phyloP scores from a whole-genome alignment of 2,888 invertebrate genomes.

The Crioceris asparagi region DNA sequence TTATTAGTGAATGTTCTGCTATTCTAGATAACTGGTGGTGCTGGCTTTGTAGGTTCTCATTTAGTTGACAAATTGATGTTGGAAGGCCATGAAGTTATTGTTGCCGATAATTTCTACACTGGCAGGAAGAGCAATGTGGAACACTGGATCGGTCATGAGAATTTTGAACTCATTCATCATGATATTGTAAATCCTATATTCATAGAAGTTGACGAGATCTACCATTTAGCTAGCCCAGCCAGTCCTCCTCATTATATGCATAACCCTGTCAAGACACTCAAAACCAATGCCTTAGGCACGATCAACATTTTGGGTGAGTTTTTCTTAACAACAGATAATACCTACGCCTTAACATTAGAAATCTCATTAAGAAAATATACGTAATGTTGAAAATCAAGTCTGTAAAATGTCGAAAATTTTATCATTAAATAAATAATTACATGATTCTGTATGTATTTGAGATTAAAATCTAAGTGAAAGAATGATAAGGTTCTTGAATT shows the following conservation, averaged over 20 bases:
- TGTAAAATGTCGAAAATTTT: too few relatives aligned
- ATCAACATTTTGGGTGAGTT: conserved; percentile 77
- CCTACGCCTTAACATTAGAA: too few relatives aligned
- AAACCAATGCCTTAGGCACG: conserved; percentile 95
- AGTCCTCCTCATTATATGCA: conserved; percentile 99
- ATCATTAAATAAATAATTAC: too few relatives aligned
- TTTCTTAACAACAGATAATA: too few relatives aligned
- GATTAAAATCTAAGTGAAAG: too few relatives aligned
- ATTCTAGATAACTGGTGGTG: conserved; percentile 81
- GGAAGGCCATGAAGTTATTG: conserved; percentile 92
- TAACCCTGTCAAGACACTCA: conserved; percentile 98
- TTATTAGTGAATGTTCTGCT: not conserved
- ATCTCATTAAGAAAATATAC: too few relatives aligned
- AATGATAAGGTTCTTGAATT: too few relatives aligned
- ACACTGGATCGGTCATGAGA: conserved; percentile 98
- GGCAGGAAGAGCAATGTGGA: conserved; percentile 94
- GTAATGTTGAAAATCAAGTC: too few relatives aligned
- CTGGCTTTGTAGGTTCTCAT: conserved; percentile 99
- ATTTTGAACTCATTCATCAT: conserved; percentile 97
- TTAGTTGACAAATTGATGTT: conserved; percentile 91
- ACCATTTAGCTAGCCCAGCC: conserved; percentile 97
- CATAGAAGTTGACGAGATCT: conserved; percentile 96
- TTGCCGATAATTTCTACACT: conserved; percentile 97
- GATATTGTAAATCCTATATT: conserved; percentile 97
- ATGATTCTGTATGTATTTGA: too few relatives aligned